phyloP scores from a whole-genome alignment of 2,113 vertebrate genomes.

The Indicator maculatus region DNA sequence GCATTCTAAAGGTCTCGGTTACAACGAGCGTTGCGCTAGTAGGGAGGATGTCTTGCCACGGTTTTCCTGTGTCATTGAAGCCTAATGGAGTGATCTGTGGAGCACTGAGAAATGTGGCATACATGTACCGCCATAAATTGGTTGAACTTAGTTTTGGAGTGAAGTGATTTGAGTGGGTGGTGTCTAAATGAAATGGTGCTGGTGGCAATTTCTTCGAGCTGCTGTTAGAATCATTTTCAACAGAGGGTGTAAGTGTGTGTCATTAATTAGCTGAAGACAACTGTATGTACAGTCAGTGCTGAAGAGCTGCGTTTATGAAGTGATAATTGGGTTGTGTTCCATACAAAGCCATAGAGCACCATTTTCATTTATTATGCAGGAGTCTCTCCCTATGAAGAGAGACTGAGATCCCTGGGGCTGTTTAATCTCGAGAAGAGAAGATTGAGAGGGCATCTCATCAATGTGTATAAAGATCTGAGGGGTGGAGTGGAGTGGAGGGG shows the following conservation, averaged over 20 bases:
- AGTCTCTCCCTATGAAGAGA: not conserved
- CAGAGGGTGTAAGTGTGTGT: not conserved
- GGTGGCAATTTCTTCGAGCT: not conserved
- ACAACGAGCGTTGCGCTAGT: accelerated
- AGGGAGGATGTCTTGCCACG: not conserved
- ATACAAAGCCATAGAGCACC: not conserved
- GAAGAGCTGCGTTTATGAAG: not conserved
- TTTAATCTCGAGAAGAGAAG: too few species aligned
- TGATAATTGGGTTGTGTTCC: not conserved
- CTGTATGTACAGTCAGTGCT: not conserved
- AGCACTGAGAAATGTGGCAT: not conserved
- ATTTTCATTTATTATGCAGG: not conserved
- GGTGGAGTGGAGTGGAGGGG: too few species aligned
- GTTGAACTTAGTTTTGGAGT: conserved; percentile 18
- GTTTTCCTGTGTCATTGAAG: not conserved
- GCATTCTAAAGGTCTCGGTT: not conserved
- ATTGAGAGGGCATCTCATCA: too few species aligned
- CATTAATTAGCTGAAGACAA: not conserved
- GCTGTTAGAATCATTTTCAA: not conserved
- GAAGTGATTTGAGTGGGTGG: not conserved
- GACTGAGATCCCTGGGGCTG: too few species aligned
- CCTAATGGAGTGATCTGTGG: not conserved
- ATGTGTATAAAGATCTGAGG: too few species aligned
- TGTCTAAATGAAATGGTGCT: not conserved
- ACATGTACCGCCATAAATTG: not conserved